Evolutionary conservation across 2,888 invertebrate species (phyloP), one percentile per base, ranked within the genome.

Genomic region (Erebia palarica): DNA sequence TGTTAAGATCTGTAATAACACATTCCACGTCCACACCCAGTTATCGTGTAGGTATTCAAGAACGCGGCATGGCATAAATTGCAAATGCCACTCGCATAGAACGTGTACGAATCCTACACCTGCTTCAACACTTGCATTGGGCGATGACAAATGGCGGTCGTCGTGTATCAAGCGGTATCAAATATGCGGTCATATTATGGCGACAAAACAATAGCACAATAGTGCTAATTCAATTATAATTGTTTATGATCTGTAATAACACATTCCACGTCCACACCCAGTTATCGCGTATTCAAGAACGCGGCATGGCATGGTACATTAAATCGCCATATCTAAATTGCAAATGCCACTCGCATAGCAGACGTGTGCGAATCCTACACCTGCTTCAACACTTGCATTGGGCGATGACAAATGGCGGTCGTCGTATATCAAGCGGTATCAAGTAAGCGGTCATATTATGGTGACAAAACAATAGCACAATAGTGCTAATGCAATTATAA

Each of bases 321-420:
- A 75, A 75, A 76, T 75, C 58, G 71, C 71, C 59, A 61, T 77
- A 74, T 75, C 77, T 80, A 81, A 82, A 86, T 84, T 88, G 84
- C 83, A 77, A 86, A 82, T 83, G 80, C 82, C 79, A 76, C 77
- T 66, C 66, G 74, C 72, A 72, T 72, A 57, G 59, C 60, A 60
- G 69, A 64, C 72, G 63, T 73, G 69, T 73, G 74, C 69, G 74
- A 73, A 65, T 71, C 71, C 49, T 68, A 65, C 75, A 82, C 79
- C 69, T 69, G 67, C 66, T 72, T 74, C 68, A 65, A 47, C 65
- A 68, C 61, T 65, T 53, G 68, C 64, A 72, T 64, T 70, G 70
- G 65, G 51, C 57, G 16, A 60, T 59, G 63, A 73, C 64, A 70
- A 70, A 75, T 68, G 63, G 49, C 61, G 64, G 64, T 49, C 53